A percentile compares a stretch with the other conserved stretches of the same genome.
These are phyloP conservation scores for Sapajus apella DNA, from an alignment of 2,113 vertebrate species.

Conservation along the genomic window DNA sequence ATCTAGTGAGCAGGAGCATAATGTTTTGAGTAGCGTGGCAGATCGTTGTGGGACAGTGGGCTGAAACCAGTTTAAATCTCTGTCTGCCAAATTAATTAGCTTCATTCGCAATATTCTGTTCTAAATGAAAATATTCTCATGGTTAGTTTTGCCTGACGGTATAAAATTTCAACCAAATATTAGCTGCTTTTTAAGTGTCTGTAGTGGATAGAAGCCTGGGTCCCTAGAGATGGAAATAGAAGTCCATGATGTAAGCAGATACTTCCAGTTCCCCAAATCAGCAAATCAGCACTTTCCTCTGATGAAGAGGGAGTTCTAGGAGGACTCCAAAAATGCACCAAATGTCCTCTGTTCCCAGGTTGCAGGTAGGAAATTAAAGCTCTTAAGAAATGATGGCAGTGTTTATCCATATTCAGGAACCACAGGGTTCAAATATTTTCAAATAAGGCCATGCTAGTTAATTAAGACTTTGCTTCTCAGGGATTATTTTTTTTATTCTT, in stretches of 20 bases:
- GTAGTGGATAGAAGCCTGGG: not conserved
- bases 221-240: not conserved
- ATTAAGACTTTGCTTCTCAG: not conserved
- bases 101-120: not conserved
- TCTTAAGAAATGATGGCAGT: not conserved
- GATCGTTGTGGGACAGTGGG: not conserved
- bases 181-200: conserved; percentile 38
- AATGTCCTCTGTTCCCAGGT: not conserved
- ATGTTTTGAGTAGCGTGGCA: rapidly evolving
- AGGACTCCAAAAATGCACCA: not conserved
- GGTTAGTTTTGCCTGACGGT: conserved; percentile 36
- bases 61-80: not conserved
- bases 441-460: not conserved
- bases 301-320: not conserved
- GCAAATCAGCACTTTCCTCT: not conserved
- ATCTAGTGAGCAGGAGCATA: too few relatives aligned
- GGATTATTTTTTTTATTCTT: not conserved
- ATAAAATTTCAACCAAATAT: conserved; percentile 18
- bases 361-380: not conserved
- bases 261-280: not conserved
- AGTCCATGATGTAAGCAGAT: rapidly evolving
- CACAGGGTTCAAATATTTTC: not conserved
- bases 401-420: not conserved
- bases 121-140: not conserved
- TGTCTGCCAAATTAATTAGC: not conserved